These are phyloP conservation scores for Takifugu ocellatus DNA, from an alignment of 2,797 vertebrate genomes.

Conservation along the genomic window DNA sequence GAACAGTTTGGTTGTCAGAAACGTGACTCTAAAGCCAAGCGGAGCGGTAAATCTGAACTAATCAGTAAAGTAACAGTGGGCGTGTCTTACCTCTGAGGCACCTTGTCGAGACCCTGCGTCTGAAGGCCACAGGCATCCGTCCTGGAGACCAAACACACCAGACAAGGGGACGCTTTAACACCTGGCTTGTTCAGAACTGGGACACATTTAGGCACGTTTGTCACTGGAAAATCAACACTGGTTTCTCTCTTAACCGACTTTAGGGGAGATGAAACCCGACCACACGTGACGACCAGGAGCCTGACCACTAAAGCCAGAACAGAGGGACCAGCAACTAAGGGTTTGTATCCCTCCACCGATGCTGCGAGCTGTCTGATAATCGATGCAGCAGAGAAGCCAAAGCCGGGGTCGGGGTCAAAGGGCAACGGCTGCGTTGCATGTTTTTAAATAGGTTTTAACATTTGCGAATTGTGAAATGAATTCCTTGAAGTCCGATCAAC, in stretches of 20 bases:
- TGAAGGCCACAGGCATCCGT: constrained; percentile 89
- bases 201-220: not conserved
- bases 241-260: not conserved
- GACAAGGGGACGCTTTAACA: constrained; percentile 3
- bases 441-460: too few species aligned
- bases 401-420: too few species aligned
- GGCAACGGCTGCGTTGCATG: too few species aligned
- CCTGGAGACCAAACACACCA: constrained; percentile 66
- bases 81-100: constrained; percentile 84
- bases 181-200: not conserved
- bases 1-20: too few species aligned
- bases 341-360: too few species aligned
- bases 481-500: too few species aligned
- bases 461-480: too few species aligned
- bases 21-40: too few species aligned
- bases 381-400: too few species aligned
- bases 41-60: too few species aligned
- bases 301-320: constrained; percentile 21
- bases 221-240: not conserved
- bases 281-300: constrained; percentile 7
- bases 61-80: not conserved
- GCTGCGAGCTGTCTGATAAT: too few species aligned
- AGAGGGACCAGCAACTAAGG: constrained; percentile 10
- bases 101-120: constrained; percentile 80
- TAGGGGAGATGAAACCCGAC: constrained; percentile 28